A percentile compares a stretch with the other conserved stretches of the same genome.
Evolutionary conservation across 2,113 vertebrate species (phyloP).

Genomic region (Bombycilla garrulus): DNA sequence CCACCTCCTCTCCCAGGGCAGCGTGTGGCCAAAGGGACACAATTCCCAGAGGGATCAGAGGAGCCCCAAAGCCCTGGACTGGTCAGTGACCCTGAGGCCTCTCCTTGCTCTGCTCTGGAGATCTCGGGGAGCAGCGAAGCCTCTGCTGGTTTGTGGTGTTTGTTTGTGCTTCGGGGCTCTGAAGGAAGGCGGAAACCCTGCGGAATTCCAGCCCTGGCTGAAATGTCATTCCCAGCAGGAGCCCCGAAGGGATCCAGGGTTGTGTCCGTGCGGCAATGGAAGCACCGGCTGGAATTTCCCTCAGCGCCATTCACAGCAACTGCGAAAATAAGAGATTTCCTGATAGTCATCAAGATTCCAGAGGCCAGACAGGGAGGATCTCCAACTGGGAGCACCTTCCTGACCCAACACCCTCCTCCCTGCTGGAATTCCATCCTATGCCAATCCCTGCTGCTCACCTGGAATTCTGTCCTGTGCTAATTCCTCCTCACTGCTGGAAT

Average conservation of each 20-base stretch:
- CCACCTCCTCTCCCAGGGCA: neutral
- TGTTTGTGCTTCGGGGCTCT: accelerated
- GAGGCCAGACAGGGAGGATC: neutral
- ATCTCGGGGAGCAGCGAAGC: neutral
- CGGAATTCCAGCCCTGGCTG: neutral
- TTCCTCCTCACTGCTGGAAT: no score
- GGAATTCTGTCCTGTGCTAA: no score
- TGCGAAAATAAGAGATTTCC: neutral
- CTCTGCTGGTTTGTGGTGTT: neutral
- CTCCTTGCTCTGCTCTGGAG: neutral
- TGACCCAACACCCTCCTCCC: neutral
- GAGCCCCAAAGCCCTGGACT: accelerated
- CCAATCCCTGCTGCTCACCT: no score
- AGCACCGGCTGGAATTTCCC: neutral
- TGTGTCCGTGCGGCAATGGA: accelerated
- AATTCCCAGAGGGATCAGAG: neutral
- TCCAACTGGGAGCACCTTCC: neutral
- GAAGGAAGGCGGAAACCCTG: neutral
- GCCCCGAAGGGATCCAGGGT: accelerated
- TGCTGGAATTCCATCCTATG: neutral
- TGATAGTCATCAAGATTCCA: accelerated
- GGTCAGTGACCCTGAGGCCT: accelerated
- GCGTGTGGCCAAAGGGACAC: neutral
- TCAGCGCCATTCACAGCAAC: neutral
- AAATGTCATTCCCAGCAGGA: neutral